Percentiles rank a stretch among this genome's conserved stretches.
These are phyloP conservation scores for Charadrius vociferus DNA, from an alignment of 2,113 vertebrate genomes.

Conservation along the genomic window DNA sequence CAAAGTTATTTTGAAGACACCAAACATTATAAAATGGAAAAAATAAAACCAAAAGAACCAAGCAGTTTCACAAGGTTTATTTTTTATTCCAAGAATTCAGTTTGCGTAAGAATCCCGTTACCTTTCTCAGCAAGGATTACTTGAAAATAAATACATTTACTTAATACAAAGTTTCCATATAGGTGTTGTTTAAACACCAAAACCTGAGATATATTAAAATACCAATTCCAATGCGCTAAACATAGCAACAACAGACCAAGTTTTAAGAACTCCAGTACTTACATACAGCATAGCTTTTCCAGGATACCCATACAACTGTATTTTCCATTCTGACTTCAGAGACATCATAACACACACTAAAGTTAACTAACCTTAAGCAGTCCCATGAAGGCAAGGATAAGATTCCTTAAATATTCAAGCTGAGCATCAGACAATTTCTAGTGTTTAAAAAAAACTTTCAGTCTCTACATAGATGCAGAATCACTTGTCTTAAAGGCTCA, in stretches of 20 bases:
- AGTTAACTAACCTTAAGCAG: background rate
- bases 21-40: background rate
- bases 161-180: background rate
- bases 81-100: background rate
- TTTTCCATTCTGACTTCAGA: background rate
- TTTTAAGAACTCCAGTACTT: background rate
- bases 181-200: background rate
- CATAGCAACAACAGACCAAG: background rate
- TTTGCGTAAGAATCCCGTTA: background rate
- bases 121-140: background rate
- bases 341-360: background rate
- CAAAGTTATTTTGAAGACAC: background rate
- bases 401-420: background rate
- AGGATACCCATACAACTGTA: background rate
- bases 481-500: background rate
- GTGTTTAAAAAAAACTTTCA: background rate
- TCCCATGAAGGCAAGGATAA: background rate
- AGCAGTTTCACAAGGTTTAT: background rate
- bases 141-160: background rate
- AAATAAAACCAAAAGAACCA: background rate
- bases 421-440: background rate
- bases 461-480: background rate
- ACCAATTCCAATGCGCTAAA: background rate
- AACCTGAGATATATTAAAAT: background rate
- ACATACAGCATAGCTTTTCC: background rate